Percentiles rank a stretch among this genome's conserved stretches.
Conservation (phyloP, 2,797 vertebrate genomes). For the Sebastes diaconus region DNA sequence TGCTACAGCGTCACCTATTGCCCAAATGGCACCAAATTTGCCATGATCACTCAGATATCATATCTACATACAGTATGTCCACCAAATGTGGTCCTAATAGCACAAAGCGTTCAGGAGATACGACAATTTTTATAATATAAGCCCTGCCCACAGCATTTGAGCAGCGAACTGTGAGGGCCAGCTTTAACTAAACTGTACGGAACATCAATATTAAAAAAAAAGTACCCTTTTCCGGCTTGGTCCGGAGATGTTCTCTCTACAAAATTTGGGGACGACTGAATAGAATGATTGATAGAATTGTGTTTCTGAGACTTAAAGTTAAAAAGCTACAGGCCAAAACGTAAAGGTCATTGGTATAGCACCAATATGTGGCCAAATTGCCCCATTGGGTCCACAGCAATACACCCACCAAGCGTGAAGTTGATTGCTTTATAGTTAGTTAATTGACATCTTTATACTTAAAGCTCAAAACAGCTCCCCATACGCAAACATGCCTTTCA, state of each 20-base stretch:
- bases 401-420: not conserved
- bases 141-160: too few species aligned
- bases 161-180: too few species aligned
- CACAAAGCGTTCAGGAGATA: not conserved
- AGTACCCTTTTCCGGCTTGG: not conserved
- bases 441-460: not conserved
- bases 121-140: too few species aligned
- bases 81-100: not conserved
- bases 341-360: not conserved
- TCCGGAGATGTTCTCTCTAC: too few species aligned
- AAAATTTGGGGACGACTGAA: too few species aligned
- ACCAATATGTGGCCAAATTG: not conserved
- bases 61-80: not conserved
- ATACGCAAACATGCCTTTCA: slow-evolving; percentile 39
- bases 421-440: not conserved
- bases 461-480: slow-evolving; percentile 16
- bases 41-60: not conserved
- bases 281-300: too few species aligned
- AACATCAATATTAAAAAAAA: not conserved
- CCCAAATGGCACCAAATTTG: too few species aligned
- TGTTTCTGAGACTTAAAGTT: not conserved
- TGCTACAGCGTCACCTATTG: too few species aligned
- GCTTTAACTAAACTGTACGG: too few species aligned
- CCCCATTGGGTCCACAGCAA: not conserved
- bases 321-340: not conserved